Evolutionary conservation across 2,113 vertebrate species (phyloP), one percentile per base, ranked within the genome.

Genomic region (Vulpes vulpes): DNA sequence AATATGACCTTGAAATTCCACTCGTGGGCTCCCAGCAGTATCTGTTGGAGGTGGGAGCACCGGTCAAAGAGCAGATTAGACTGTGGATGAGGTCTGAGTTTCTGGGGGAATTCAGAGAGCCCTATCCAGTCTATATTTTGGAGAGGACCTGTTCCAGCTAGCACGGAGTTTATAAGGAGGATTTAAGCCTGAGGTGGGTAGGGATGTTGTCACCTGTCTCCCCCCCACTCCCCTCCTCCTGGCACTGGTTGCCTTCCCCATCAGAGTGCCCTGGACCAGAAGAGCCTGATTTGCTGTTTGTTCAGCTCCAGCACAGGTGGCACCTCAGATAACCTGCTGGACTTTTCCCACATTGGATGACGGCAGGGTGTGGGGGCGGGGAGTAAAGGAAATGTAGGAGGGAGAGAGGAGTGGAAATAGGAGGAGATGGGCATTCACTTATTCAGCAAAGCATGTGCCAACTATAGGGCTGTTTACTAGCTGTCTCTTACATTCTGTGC

Each of bases 251-350:
- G 82, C 76, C 62, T 94, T 90, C 87, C 22, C 62, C 60, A 62
- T 84, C 71, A 55, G 55, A 43, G 60, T 83, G 65, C 32, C 27
- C 16, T 51, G 87, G 30, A 65, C 65, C 73, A 88, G n/a, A 88
- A 79, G 55, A 95, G 81, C 93, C 30, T 62, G 79, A 15, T 90
- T 80, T 86, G 51, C 91, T 98, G 88, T 97, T 97, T 97, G 76
- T 74, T 96, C 71, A 93, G 35, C 60, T 88, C 35, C 51, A 79
- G 90, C 92, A 86, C 97, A 98, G 96, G 95, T 97, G 97, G 51
- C 14, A 67, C 51, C 60, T 74, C 82, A 79, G 97, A 97, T 97
- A 97, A 96, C 93, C 84, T 57, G 55, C 85, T 95, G 84, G 60
- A 91, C 79, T 90, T 97, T 96, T 97, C 97, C 88, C 96, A 96